Evolutionary conservation across 1,140 invertebrate genomes (phyloP), one percentile per base, ranked within the genome.

Genomic region (Hetaerina americana): DNA sequence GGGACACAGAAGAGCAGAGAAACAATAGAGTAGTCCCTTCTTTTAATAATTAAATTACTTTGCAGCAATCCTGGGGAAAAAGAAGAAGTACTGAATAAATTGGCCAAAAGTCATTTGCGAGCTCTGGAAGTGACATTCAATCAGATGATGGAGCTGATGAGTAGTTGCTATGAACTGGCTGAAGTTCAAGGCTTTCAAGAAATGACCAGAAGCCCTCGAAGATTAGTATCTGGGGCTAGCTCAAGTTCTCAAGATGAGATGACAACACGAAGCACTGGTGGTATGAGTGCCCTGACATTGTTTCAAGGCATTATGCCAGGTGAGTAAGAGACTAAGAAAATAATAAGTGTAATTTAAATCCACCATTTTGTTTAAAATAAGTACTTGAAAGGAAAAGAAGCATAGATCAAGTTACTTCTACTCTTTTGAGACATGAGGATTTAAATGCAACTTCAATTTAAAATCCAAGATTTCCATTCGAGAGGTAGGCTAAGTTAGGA

Each of bases 71-170:
- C 88, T 29, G 83, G 85, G 24, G 88, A 92, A 76, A 85, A 86
- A 6, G 80, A 79, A 57, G 82, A 85, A 57, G 79, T 89, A 12
- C 78, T 92, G 57, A 82, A 82, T n/a, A 83, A 85, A 67, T 78
- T 90, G 5, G 81, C 84, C 25, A 75, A 78, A n/a, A n/a, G n/a
- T 25, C 83, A 85, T 67, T 85, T 87, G 70, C 79, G 83, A 26
- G 88, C 89, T 0, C 80, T 88, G 10, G 80, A 81, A 71, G 88
- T 91, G 68, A 84, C 82, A 15, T 90, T 92, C 75, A 78, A 81
- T 0, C 86, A 91, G 76, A 92, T 92, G 87, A 82, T 88, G 5
- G 85, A 85, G 73, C 82, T 91, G n/a, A 92, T 93, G 89, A 79
- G 84, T 6, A 87, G 90, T 75, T 92, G 90, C 76, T 85, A 90